Conservation (phyloP, 2,888 invertebrate species). For the Caprella mutica region DNA sequence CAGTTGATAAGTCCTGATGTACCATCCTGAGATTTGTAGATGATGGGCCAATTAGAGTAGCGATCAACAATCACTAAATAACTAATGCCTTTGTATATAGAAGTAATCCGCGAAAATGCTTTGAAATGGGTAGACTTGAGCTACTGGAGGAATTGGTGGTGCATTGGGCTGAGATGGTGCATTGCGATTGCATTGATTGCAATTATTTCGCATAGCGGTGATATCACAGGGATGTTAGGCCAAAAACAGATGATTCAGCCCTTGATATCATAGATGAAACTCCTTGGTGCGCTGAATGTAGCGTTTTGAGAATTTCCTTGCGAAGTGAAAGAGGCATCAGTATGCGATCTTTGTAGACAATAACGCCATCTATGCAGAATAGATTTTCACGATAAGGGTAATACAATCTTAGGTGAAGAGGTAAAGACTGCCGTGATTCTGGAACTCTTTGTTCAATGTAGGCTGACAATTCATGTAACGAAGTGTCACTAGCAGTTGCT, state of each 20-base stretch:
- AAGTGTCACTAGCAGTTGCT: not conserved
- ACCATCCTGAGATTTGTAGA: not conserved
- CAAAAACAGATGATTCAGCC: slow-evolving; percentile 12
- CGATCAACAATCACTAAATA: slow-evolving; percentile 13
- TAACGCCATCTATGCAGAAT: slow-evolving; percentile 4
- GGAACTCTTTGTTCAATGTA: not conserved
- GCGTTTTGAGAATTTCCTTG: not conserved
- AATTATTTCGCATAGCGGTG: not conserved
- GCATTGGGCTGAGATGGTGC: slow-evolving; percentile 16
- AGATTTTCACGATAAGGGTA: slow-evolving; percentile 5
- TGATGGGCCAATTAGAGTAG: slow-evolving; percentile 13
- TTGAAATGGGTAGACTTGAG: slow-evolving; percentile 8
- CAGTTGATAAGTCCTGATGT: not conserved
- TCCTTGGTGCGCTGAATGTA: slow-evolving; percentile 13
- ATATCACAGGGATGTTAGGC: too few relatives aligned
- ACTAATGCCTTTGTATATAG: not conserved
- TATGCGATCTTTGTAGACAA: slow-evolving; percentile 11
- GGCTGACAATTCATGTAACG: not conserved
- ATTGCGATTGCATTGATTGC: slow-evolving; percentile 2
- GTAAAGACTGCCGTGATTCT: not conserved
- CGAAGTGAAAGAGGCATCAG: slow-evolving; percentile 11
- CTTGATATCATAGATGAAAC: slow-evolving; percentile 6
- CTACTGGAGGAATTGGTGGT: not conserved
- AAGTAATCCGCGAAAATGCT: slow-evolving; percentile 7
- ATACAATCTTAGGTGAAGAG: not conserved